phyloP scores from a whole-genome alignment of 2,797 vertebrate species.

The Lerista edwardsae region DNA sequence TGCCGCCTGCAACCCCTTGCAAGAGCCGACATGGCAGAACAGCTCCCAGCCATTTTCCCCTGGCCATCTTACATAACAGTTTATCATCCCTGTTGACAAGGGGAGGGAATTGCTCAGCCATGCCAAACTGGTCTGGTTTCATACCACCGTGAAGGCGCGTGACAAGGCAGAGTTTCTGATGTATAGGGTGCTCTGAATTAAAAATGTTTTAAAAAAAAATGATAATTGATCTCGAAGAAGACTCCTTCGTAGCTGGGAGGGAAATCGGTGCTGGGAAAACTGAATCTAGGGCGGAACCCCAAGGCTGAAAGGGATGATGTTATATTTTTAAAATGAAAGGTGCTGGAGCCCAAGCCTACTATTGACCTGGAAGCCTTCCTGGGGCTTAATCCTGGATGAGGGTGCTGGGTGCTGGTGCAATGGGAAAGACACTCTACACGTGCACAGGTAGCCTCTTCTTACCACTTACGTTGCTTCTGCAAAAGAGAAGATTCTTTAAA shows the following conservation, averaged over 20 bases:
- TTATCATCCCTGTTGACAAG: neutral
- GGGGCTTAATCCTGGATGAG: neutral
- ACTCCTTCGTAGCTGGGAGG: neutral
- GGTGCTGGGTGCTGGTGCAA: neutral
- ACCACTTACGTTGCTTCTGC: neutral
- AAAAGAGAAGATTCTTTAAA: neutral
- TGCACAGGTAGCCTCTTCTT: neutral
- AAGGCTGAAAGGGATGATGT: neutral
- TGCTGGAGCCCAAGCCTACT: neutral
- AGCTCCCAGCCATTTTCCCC: slow-evolving; percentile 1
- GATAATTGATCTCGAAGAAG: slow-evolving; percentile 1
- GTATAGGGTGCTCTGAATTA: slow-evolving; percentile 8
- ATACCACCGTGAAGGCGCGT: slow-evolving; percentile 24
- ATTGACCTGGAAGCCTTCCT: neutral
- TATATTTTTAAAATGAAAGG: neutral
- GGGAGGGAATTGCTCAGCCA: slow-evolving; percentile 9
- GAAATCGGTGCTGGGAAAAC: slow-evolving; percentile 1
- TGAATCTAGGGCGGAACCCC: neutral
- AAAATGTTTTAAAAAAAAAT: neutral
- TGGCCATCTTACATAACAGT: neutral
- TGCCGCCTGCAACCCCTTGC: neutral
- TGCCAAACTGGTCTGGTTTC: slow-evolving; percentile 48
- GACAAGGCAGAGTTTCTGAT: neutral
- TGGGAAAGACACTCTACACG: neutral
- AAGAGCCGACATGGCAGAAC: slow-evolving; percentile 6